phyloP scores from a whole-genome alignment of 2,888 invertebrate genomes.

The Ichneumon xanthorius region DNA sequence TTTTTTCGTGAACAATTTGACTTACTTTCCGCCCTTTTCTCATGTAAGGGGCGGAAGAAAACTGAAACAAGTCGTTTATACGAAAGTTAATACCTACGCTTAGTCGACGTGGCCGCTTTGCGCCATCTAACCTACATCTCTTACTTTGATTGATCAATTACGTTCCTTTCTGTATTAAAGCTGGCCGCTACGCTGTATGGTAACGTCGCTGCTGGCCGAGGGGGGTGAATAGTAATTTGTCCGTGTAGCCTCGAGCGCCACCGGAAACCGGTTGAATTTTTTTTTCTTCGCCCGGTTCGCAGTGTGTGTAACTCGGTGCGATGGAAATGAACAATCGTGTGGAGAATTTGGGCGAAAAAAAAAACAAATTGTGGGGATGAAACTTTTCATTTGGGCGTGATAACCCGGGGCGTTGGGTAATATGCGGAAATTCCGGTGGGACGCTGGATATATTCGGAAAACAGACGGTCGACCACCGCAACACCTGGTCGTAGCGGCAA shows the following conservation, averaged over 20 bases:
- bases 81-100: too few species aligned
- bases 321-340: constrained; percentile 63
- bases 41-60: too few species aligned
- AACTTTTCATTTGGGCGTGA: constrained; percentile 68
- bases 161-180: constrained; percentile 12
- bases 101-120: too few species aligned
- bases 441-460: constrained; percentile 33
- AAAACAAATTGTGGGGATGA: constrained; percentile 57
- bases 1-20: too few species aligned
- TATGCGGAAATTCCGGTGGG: constrained; percentile 54
- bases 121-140: not conserved
- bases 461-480: not conserved
- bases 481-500: not conserved
- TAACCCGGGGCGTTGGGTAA: constrained; percentile 47
- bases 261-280: constrained; percentile 27
- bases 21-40: too few species aligned
- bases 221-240: constrained; percentile 41
- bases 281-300: constrained; percentile 7
- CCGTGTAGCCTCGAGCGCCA: constrained; percentile 19
- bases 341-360: not conserved
- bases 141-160: constrained; percentile 18
- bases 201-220: constrained; percentile 1
- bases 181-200: constrained; percentile 3
- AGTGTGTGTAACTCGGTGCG: constrained; percentile 27
- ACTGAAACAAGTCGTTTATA: too few species aligned